Base-by-base conservation (phyloP, 2,797 vertebrate species). In the Lateolabrax maculatus region DNA sequence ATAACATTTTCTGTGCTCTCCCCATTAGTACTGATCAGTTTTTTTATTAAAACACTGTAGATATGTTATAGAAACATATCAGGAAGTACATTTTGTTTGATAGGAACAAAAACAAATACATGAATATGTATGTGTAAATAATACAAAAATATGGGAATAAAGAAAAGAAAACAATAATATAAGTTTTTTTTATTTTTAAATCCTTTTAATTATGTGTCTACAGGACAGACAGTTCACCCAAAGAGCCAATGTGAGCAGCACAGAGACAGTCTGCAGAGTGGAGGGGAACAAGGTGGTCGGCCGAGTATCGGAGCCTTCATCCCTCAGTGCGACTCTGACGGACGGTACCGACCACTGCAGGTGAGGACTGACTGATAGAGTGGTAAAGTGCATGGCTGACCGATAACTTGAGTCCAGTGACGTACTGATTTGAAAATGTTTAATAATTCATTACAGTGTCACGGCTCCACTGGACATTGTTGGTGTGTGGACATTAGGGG, bases 401-500 rank as follows among this genome's bases (percentile, higher is more conserved):
- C 49, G 36, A 23, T 60, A 8, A 51, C 8, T 2, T 25, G 4
- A 31, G 16, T 23, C 5, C 9, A 27, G 12, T 18, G 4, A 48
- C 0, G 2, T n/a, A 16, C 48, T 37, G 11, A 67, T 61, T 23
- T 55, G 9, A 5, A 60, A 48, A 56, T 0, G 0, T 55, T 16
- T 7, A 16, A 61, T 63, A 8, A 57, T 19, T 71, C 1, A 4
- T 85, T 61, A 77, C 95, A 97, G 91, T 98, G 97, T 74, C 96
- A 96, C 0, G 16, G 95, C 36, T 95, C 96, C 76, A 95, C 95
- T 0, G 97, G 97, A 62, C 77, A 97, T 74, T 98, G 97, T 86
- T 98, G 97, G 97, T 98, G 97, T 0, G 97, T 98, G 88, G 94
- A 97, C 7, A 77, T 2, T 0, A 82, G 78, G 0, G 97, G 97